Conservation (phyloP, 2,797 vertebrate genomes). For the Sorex maritimensis region DNA sequence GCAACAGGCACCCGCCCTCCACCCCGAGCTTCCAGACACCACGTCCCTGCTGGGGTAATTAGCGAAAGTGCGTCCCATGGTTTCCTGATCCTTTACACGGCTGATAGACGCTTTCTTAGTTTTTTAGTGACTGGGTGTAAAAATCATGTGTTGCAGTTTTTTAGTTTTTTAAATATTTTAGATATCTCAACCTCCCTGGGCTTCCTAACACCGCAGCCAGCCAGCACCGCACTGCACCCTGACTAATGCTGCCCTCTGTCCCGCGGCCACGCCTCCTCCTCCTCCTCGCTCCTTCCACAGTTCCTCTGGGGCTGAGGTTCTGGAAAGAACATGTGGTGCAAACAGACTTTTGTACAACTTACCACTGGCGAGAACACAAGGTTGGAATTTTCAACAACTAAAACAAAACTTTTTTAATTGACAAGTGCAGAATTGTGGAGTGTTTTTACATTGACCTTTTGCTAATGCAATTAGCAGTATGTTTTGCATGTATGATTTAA, state of each 20-base stretch:
- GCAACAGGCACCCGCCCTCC: constrained; percentile 85
- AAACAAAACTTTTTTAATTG: constrained; percentile 92
- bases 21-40: constrained; percentile 86
- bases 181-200: constrained; percentile 80
- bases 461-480: constrained; percentile 95
- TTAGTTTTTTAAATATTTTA: constrained; percentile 86
- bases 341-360: constrained; percentile 91
- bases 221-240: constrained; percentile 86
- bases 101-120: constrained; percentile 89
- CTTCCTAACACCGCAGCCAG: constrained; percentile 82
- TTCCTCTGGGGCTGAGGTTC: constrained; percentile 89
- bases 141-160: constrained; percentile 91
- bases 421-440: constrained; percentile 91
- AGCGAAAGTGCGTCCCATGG: constrained; percentile 83
- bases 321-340: constrained; percentile 88
- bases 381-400: constrained; percentile 93
- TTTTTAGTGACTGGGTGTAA: constrained; percentile 90
- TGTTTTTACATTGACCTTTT: constrained; percentile 94
- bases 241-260: constrained; percentile 84
- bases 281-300: constrained; percentile 89
- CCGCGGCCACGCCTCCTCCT: constrained; percentile 80
- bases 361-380: constrained; percentile 89
- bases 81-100: constrained; percentile 84
- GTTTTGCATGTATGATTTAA: constrained; percentile 95
- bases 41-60: constrained; percentile 81